Evolutionary conservation across 1,140 invertebrate species (phyloP), one percentile per base, ranked within the genome.

Genomic region (Rhizoglyphus robini): DNA sequence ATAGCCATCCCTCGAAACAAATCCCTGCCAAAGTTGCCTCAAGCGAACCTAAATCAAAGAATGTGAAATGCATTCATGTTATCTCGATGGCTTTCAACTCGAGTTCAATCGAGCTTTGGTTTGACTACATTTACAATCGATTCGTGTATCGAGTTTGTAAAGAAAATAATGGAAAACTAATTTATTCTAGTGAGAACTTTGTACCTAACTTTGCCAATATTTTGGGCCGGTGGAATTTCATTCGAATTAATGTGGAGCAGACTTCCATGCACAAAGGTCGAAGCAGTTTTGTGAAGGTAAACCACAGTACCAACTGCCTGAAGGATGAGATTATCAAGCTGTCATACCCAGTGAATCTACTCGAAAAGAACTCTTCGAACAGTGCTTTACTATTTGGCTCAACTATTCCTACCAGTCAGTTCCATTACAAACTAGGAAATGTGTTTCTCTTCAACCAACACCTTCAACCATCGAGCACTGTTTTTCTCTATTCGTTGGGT

Each of bases 201-300:
- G 20, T 46, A 27, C 34, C 46, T 38, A 65, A 27, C 30, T 38
- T n/a, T 18, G 8, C 25, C 4, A 38, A 29, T 23, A 23, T 38
- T 49, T n/a, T 38, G n/a, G 59, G 47, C 18, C 23, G 29, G 15
- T 67, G 65, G 65, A 65, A 67, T 57, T 36, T 60, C 11, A 11
- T 67, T 32, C 32, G 65, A 15, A 29, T 67, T 31, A 63, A 67
- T 48, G 46, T 67, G n/a, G 38, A 48, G 25, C 36, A 67, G 46
- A 5, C 51, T 15, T 57, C 18, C 20, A 11, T 65, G 3, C 51
- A 8, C 2, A 62, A 62, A 3, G 41, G 31, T 65, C 25, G 15
- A 34, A 4, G 13, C 15, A 4, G 15, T 38, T 62, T n/a, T 13
- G 18, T 67, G 3, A 2, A 27, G 25, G 41, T 66, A 8, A 8